A percentile compares a stretch with the other conserved stretches of the same genome.
Evolutionary conservation across 1,140 invertebrate genomes (phyloP).

Genomic region (Semibalanus balanoides): DNA sequence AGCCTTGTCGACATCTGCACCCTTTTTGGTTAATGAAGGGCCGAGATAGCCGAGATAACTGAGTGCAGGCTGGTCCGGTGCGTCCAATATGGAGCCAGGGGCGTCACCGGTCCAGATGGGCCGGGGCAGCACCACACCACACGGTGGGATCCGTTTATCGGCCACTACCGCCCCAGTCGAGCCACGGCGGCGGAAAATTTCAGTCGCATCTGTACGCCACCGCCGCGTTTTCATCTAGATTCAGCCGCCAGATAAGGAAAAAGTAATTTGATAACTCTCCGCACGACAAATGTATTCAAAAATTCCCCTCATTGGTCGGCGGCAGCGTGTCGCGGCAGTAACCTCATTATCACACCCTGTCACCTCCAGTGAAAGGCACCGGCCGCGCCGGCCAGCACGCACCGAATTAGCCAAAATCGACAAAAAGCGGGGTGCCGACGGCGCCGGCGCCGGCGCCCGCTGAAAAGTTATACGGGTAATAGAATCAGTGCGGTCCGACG

Average conservation of each 20-base stretch:
- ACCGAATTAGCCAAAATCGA: background rate
- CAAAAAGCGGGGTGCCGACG: background rate
- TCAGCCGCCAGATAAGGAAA: background rate
- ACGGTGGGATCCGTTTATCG: no score
- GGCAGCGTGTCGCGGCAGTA: background rate
- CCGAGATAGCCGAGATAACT: no score
- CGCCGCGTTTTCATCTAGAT: background rate
- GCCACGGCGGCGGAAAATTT: background rate
- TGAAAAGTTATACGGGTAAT: background rate
- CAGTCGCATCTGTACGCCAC: background rate
- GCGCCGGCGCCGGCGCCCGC: no score
- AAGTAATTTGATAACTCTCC: conserved; percentile 1
- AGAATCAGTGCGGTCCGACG: background rate
- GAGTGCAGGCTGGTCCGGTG: no score
- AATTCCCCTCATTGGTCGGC: background rate
- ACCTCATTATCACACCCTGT: conserved; percentile 1
- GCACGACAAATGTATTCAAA: conserved; percentile 2
- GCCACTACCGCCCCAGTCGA: background rate
- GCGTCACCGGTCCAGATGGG: no score
- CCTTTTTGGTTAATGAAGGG: no score
- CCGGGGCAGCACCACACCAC: no score
- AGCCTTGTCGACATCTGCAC: no score
- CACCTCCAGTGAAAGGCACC: background rate
- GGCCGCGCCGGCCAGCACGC: no score
- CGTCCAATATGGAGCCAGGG: no score